Conservation (phyloP, 2,797 vertebrate genomes). For the Halcyon leucocephala region DNA sequence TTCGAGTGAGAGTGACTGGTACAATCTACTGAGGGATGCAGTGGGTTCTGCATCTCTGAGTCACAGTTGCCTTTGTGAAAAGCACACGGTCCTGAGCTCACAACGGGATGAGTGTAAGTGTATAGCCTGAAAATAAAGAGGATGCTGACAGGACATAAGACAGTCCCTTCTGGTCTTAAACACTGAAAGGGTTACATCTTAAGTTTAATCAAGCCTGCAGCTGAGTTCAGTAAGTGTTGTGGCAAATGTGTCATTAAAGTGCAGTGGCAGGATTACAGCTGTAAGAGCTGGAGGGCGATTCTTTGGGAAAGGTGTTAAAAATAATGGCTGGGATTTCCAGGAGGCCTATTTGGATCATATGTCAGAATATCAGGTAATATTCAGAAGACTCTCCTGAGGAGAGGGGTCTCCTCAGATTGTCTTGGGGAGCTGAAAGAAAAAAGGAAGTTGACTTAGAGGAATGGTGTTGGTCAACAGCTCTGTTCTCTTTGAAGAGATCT, state of each 20-base stretch:
- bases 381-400: not conserved
- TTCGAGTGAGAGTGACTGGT: not conserved
- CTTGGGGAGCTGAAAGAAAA: not conserved
- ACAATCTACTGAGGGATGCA: accelerated
- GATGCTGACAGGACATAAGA: not conserved
- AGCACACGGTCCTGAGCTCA: not conserved
- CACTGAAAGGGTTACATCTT: accelerated
- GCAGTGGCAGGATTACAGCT: not conserved
- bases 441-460: not conserved
- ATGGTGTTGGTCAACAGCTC: not conserved
- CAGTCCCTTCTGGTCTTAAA: not conserved
- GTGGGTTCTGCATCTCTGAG: not conserved
- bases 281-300: not conserved
- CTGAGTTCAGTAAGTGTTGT: not conserved
- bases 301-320: not conserved
- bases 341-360: not conserved
- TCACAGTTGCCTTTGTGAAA: not conserved
- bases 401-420: not conserved
- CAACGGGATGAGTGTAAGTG: not conserved
- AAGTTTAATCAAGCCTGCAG: not conserved
- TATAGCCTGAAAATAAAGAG: not conserved
- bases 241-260: not conserved
- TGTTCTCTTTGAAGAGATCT: not conserved
- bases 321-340: not conserved
- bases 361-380: not conserved